A percentile compares a stretch with the other conserved stretches of the same genome.
phyloP scores from a whole-genome alignment of 37 sponge, comb jelly and placozoan genomes.

The Amphimedon queenslandica region DNA sequence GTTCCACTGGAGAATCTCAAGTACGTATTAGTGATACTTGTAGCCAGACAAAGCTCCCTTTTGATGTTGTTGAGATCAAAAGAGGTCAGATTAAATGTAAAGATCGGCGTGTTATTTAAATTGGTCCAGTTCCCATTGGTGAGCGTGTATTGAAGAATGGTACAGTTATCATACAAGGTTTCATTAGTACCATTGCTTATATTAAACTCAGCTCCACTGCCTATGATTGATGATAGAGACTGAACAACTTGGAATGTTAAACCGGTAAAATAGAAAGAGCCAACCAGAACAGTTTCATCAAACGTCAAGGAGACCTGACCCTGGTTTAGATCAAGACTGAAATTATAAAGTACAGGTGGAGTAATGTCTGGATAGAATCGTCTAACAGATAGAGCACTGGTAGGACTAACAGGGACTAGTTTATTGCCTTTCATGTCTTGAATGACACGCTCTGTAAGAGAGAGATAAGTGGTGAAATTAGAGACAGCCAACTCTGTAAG shows the following conservation, averaged over 20 bases:
- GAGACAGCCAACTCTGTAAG: slow-evolving; percentile 58
- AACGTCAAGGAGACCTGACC: slow-evolving; percentile 66
- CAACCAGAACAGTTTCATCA: slow-evolving; percentile 78
- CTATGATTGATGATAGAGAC: slow-evolving; percentile 7
- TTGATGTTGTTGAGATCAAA: slow-evolving; percentile 78
- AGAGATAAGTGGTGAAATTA: slow-evolving; percentile 54
- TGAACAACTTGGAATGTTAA: slow-evolving; percentile 56
- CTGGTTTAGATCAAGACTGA: slow-evolving; percentile 58
- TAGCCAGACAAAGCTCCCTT: slow-evolving; percentile 44
- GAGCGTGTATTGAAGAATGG: slow-evolving; percentile 15
- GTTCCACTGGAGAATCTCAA: slow-evolving; percentile 35
- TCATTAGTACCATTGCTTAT: too few species aligned
- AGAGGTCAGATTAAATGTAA: slow-evolving; percentile 43
- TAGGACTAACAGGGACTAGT: slow-evolving; percentile 28
- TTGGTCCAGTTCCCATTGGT: slow-evolving; percentile 14
- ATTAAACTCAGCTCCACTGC: neutral
- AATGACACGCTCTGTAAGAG: slow-evolving; percentile 32
- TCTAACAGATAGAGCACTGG: slow-evolving; percentile 41
- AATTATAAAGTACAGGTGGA: slow-evolving; percentile 36
- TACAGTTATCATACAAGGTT: slow-evolving; percentile 40
- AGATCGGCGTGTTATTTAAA: slow-evolving; percentile 23
- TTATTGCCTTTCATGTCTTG: slow-evolving; percentile 54
- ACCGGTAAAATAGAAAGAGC: slow-evolving; percentile 39
- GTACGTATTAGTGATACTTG: slow-evolving; percentile 29
- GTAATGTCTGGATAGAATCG: slow-evolving; percentile 48